phyloP scores from a whole-genome alignment of 2,113 vertebrate species.

The Leucopsar rothschildi region DNA sequence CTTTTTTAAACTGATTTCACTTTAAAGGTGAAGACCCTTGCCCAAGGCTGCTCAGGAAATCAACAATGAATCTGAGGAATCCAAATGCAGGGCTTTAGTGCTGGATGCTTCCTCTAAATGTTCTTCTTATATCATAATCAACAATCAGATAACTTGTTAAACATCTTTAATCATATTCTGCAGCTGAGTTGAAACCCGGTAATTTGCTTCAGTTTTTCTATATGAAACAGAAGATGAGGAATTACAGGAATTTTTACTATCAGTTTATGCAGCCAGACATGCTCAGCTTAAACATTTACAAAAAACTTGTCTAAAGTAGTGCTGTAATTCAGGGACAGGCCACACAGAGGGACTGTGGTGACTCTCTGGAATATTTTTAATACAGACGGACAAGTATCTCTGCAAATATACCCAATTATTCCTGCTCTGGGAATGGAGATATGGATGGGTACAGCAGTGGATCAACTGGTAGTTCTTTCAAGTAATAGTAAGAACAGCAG shows the following conservation, averaged over 20 bases:
- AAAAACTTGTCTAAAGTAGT: background rate
- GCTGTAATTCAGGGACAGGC: background rate
- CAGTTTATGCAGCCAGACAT: background rate
- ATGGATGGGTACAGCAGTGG: background rate
- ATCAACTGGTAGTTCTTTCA: background rate
- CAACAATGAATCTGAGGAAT: background rate
- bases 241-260: background rate
- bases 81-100: background rate
- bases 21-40: background rate
- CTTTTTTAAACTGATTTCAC: too few species aligned
- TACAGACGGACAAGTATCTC: background rate
- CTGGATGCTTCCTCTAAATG: background rate
- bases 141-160: background rate
- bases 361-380: background rate
- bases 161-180: background rate
- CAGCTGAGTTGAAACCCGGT: background rate
- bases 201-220: background rate
- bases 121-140: background rate
- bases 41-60: background rate
- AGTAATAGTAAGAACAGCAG: background rate
- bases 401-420: background rate
- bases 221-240: background rate
- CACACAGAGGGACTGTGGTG: background rate
- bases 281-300: background rate
- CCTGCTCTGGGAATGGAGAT: background rate